Evolutionary conservation across 2,888 invertebrate species (phyloP), one percentile per base, ranked within the genome.

Genomic region (Dolichopus griseipennis): DNA sequence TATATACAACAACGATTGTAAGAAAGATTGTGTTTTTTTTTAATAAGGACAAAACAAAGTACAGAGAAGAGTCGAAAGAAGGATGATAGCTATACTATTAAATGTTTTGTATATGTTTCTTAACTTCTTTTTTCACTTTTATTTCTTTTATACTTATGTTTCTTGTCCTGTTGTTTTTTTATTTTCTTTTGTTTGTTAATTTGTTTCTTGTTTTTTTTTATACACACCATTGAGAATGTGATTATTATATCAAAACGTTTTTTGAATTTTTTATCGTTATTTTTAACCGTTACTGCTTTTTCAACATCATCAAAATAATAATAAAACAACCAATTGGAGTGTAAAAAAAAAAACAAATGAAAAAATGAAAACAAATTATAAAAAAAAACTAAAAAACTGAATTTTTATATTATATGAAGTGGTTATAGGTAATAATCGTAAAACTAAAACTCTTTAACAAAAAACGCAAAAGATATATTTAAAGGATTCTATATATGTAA

Each of bases 211-310:
- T 15, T 41, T 52, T 18, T 52, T 52, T 52, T 52, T 52, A n/a
- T 52, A 52, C 52, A 52, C 52, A 52, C 52, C 52, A 52, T 52
- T 52, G 52, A 52, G 52, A 52, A 52, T 52, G 52, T 52, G 52
- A 52, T 52, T 52, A 52, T 52, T 52, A 52, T 52, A 52, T 18
- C 52, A 52, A 52, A 52, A 52, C 52, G 52, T 52, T 52, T 52
- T 52, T 52, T 52, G 52, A 52, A 52, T 52, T 52, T 52, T 52
- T 52, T 52, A 52, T 52, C n/a, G 52, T 18, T 52, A 52, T 52
- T 52, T 52, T 52, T 52, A 52, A 52, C 52, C n/a, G 52, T 52
- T 52, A 52, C 52, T 18, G 52, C 18, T 52, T 52, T n/a, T 52
- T n/a, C 15, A 5, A 2, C 27, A 27, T 15, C 52, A 52, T 52